phyloP scores from a whole-genome alignment of 1,140 invertebrate species.

The Hestina assimilis region DNA sequence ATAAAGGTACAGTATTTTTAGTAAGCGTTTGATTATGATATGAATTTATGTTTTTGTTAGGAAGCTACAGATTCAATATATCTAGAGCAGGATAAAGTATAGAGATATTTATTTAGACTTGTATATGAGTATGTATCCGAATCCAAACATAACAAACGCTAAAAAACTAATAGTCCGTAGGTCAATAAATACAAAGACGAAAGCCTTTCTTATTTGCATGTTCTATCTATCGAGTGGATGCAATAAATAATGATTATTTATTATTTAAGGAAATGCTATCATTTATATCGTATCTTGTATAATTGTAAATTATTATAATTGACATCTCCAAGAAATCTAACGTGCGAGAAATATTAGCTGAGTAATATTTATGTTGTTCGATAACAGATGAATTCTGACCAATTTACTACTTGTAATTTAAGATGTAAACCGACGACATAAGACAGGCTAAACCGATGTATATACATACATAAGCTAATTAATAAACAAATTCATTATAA shows the following conservation, averaged over 20 bases:
- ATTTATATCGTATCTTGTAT: neutral
- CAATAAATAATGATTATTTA: neutral
- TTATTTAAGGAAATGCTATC: neutral
- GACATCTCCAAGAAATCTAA: neutral
- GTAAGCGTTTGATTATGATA: too few relatives aligned
- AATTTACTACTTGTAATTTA: neutral
- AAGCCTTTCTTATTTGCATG: neutral
- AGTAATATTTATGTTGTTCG: neutral
- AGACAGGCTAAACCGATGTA: neutral
- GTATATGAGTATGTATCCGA: too few relatives aligned
- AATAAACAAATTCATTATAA: too few relatives aligned
- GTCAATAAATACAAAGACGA: neutral
- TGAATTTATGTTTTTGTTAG: too few relatives aligned
- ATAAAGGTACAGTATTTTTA: too few relatives aligned
- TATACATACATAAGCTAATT: neutral
- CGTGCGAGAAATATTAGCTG: neutral
- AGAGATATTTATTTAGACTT: too few relatives aligned
- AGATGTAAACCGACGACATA: neutral
- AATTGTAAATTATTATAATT: conserved; percentile 8
- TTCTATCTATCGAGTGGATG: neutral
- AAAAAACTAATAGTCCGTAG: too few relatives aligned
- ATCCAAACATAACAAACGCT: too few relatives aligned
- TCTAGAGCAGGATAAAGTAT: too few relatives aligned
- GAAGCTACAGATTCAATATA: too few relatives aligned
- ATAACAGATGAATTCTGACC: neutral